phyloP scores from a whole-genome alignment of 1,140 invertebrate species.

The Leucophenga varia region DNA sequence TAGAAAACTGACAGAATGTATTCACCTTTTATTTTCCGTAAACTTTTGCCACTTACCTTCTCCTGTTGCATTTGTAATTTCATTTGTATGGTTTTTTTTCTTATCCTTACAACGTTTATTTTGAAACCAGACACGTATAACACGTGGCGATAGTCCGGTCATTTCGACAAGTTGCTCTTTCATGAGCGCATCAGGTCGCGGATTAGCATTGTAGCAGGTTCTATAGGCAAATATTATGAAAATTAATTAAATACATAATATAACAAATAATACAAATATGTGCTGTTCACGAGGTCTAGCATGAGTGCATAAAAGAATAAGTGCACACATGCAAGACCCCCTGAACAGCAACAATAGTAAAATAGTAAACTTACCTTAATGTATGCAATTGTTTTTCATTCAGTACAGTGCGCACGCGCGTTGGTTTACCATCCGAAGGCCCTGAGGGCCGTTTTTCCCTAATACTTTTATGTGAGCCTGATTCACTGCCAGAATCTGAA shows the following conservation, averaged over 20 bases:
- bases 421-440: constrained; percentile 89
- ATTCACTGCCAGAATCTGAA: constrained; percentile 81
- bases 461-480: constrained; percentile 77
- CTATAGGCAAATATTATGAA: constrained; percentile 47
- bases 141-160: constrained; percentile 92
- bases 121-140: constrained; percentile 98
- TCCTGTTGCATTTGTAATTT: constrained; percentile 97
- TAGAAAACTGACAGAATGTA: not conserved
- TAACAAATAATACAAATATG: too few relatives aligned
- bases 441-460: constrained; percentile 63
- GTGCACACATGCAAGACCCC: too few relatives aligned
- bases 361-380: constrained; percentile 66
- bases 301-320: too few relatives aligned
- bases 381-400: constrained; percentile 99
- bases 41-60: constrained; percentile 79
- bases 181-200: constrained; percentile 96
- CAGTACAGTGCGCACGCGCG: constrained; percentile 93
- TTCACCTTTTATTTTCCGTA: too few relatives aligned
- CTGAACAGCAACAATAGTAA: too few relatives aligned
- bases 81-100: constrained; percentile 93
- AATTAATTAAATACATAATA: too few relatives aligned
- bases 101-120: constrained; percentile 99
- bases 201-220: constrained; percentile 95
- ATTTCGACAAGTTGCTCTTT: constrained; percentile 99
- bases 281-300: too few relatives aligned